These are phyloP conservation scores for Bombus ignitus DNA, from an alignment of 1,140 invertebrate species.

Conservation along the genomic window DNA sequence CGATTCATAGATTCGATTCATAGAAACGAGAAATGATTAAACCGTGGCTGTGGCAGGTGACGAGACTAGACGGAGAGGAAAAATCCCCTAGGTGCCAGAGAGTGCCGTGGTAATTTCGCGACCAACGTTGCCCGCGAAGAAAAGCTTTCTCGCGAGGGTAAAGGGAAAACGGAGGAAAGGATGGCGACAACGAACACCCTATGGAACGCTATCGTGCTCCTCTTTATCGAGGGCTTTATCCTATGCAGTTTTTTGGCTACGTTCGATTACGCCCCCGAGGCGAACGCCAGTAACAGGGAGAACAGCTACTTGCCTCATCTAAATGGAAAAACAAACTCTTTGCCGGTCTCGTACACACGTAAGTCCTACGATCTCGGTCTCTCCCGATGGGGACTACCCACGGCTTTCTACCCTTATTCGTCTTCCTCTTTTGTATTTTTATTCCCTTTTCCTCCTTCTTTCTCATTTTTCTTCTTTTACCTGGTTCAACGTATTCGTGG, in stretches of 20 bases:
- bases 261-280: constrained; percentile 76
- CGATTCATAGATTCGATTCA: constrained; percentile 25
- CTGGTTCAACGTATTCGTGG: not conserved
- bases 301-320: constrained; percentile 75
- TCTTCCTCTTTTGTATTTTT: not conserved
- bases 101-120: not conserved
- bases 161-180: not conserved
- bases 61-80: not conserved
- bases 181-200: constrained; percentile 51
- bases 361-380: constrained; percentile 64
- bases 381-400: not conserved
- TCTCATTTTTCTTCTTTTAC: not conserved
- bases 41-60: not conserved
- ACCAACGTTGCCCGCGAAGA: not conserved
- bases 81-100: constrained; percentile 18
- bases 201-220: constrained; percentile 70
- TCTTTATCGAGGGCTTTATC: constrained; percentile 76
- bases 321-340: constrained; percentile 73
- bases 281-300: constrained; percentile 68
- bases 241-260: constrained; percentile 75
- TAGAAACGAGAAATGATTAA: not conserved
- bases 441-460: too few species aligned
- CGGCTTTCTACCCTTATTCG: not conserved
- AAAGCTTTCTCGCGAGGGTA: not conserved
- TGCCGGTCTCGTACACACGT: constrained; percentile 74